These are phyloP conservation scores for Oscheius sp. DNA, from an alignment of 2,888 invertebrate genomes.

Conservation along the genomic window DNA sequence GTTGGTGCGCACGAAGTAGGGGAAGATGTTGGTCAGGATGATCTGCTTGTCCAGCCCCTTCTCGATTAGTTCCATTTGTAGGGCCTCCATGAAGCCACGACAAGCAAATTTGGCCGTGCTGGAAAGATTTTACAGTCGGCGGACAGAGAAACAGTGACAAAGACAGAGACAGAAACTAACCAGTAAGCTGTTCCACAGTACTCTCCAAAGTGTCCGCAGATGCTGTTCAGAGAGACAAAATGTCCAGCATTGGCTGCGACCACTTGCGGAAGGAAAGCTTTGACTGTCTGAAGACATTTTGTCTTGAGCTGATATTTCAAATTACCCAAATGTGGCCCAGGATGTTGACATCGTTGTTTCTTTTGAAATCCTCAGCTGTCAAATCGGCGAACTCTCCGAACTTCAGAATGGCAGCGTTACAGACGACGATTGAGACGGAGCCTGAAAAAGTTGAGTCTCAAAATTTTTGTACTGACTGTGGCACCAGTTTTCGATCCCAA, in stretches of 20 bases:
- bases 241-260: slow-evolving; percentile 43
- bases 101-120: slow-evolving; percentile 50
- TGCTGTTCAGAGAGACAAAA: slow-evolving; percentile 46
- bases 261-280: slow-evolving; percentile 46
- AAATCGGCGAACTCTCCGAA: slow-evolving; percentile 42
- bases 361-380: slow-evolving; percentile 40
- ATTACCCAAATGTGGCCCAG: slow-evolving; percentile 48
- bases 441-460: not conserved
- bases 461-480: no score
- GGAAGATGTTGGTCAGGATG: slow-evolving; percentile 43
- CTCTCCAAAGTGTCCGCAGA: slow-evolving; percentile 52
- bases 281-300: slow-evolving; percentile 39
- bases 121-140: not conserved
- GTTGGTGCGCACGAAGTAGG: slow-evolving; percentile 47
- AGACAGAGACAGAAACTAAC: slow-evolving; percentile 18
- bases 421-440: slow-evolving; percentile 44
- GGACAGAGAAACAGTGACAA: not conserved
- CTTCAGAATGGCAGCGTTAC: slow-evolving; percentile 49
- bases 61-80: slow-evolving; percentile 46
- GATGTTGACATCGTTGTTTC: slow-evolving; percentile 48
- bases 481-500: no score
- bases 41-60: slow-evolving; percentile 36
- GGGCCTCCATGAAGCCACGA: slow-evolving; percentile 48
- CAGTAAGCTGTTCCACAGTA: slow-evolving; percentile 52
- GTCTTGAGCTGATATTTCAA: not conserved